Evolutionary conservation across 2,113 vertebrate genomes (phyloP).

Genomic region (Copsychus sechellarum): DNA sequence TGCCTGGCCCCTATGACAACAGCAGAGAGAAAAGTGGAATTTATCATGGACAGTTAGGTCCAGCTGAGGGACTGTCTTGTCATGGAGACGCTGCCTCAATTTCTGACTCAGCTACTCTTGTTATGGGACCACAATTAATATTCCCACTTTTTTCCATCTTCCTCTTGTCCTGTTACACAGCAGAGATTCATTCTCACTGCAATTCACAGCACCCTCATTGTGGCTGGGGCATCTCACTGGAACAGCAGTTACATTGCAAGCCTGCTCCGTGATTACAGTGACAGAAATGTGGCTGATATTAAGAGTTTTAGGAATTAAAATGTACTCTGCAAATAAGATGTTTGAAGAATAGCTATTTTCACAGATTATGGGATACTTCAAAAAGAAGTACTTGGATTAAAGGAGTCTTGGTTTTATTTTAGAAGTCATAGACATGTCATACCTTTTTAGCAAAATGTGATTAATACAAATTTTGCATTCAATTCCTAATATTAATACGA

Average conservation of each 20-base stretch:
- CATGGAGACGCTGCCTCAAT: neutral
- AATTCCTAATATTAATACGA: neutral
- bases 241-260: neutral
- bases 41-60: neutral
- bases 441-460: conserved; percentile 12
- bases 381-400: conserved; percentile 14
- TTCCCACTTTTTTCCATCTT: neutral
- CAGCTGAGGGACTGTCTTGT: neutral
- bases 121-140: neutral
- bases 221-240: neutral
- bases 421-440: conserved; percentile 3
- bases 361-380: conserved; percentile 2
- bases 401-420: conserved; percentile 18
- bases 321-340: neutral
- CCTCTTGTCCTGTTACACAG: neutral
- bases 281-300: neutral
- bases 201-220: neutral
- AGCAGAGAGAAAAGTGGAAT: neutral
- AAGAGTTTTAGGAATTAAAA: neutral
- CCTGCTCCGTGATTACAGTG: neutral
- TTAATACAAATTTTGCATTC: neutral
- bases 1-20: neutral
- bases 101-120: fast-evolving
- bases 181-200: neutral
- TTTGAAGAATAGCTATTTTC: conserved; percentile 29